These are phyloP conservation scores for Oryzias sinensis DNA, from an alignment of 2,797 vertebrate species.

Conservation along the genomic window DNA sequence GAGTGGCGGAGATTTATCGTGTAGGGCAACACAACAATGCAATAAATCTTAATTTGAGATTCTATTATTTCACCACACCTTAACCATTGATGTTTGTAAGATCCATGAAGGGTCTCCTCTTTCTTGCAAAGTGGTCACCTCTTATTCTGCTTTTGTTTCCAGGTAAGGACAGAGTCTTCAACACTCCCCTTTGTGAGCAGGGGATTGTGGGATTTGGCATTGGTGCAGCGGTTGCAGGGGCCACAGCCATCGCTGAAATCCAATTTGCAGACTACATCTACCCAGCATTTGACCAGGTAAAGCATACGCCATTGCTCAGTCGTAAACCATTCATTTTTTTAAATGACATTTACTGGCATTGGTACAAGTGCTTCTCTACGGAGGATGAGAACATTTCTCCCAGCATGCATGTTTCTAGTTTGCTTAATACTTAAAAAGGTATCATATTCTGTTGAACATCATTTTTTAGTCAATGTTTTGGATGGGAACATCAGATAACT, in stretches of 20 bases:
- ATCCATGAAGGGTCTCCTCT: neutral
- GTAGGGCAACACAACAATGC: constrained; percentile 29
- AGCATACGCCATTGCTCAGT: neutral
- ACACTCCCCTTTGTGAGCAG: constrained; percentile 97
- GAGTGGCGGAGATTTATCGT: constrained; percentile 33
- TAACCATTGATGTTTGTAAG: no score
- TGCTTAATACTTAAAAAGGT: no score
- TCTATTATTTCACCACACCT: constrained; percentile 7
- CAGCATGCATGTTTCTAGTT: no score
- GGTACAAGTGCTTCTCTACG: neutral
- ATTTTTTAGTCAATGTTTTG: no score
- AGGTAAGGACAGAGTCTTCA: constrained; percentile 98
- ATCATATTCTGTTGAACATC: no score
- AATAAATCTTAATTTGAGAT: constrained; percentile 12
- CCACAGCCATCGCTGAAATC: constrained; percentile 97
- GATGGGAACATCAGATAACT: no score
- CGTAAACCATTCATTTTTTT: neutral
- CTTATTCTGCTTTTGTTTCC: neutral
- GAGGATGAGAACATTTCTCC: no score
- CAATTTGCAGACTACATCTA: constrained; percentile 99
- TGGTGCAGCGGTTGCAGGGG: constrained; percentile 89
- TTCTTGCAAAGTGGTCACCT: neutral
- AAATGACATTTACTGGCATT: neutral
- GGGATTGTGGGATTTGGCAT: constrained; percentile 99
- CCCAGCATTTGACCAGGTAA: constrained; percentile 97